Conservation (phyloP, 1,140 invertebrate species). For the Drosophila tristis region DNA sequence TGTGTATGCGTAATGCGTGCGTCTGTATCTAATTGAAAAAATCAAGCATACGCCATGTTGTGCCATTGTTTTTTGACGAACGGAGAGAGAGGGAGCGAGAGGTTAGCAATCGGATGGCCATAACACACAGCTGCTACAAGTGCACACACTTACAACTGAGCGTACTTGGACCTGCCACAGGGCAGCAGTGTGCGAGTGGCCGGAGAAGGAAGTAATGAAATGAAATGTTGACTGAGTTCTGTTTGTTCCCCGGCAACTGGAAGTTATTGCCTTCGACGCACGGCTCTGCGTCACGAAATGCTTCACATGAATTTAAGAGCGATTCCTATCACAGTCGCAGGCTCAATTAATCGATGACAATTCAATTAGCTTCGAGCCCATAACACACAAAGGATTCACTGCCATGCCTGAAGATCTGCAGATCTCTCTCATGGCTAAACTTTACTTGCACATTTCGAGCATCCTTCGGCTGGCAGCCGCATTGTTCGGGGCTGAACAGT, state of each 20-base stretch:
- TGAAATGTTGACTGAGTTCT: slow-evolving; percentile 4
- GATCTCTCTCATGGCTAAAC: background rate
- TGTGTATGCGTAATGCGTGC: slow-evolving; percentile 69
- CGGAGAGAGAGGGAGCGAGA: background rate
- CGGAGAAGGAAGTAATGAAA: slow-evolving; percentile 15
- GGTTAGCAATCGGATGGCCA: slow-evolving; percentile 29
- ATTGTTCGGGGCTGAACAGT: background rate
- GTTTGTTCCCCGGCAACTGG: slow-evolving; percentile 6
- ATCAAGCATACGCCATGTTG: slow-evolving; percentile 54
- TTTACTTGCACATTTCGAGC: slow-evolving; percentile 6
- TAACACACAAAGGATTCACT: slow-evolving; percentile 30
- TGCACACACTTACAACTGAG: background rate
- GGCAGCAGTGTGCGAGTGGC: no score
- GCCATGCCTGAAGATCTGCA: background rate
- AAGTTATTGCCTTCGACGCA: slow-evolving; percentile 16
- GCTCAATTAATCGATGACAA: slow-evolving; percentile 50
- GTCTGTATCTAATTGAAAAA: slow-evolving; percentile 74
- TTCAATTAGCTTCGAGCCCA: slow-evolving; percentile 49
- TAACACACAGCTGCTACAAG: slow-evolving; percentile 51
- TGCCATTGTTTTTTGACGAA: slow-evolving; percentile 57
- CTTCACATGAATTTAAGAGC: slow-evolving; percentile 1
- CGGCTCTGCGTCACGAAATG: slow-evolving; percentile 3
- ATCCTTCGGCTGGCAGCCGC: background rate
- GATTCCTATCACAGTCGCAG: background rate
- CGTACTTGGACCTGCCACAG: no score